Percentiles rank a stretch among this genome's conserved stretches.
These are phyloP conservation scores for Eidolon helvum DNA, from an alignment of 2,113 vertebrate species.

Conservation along the genomic window DNA sequence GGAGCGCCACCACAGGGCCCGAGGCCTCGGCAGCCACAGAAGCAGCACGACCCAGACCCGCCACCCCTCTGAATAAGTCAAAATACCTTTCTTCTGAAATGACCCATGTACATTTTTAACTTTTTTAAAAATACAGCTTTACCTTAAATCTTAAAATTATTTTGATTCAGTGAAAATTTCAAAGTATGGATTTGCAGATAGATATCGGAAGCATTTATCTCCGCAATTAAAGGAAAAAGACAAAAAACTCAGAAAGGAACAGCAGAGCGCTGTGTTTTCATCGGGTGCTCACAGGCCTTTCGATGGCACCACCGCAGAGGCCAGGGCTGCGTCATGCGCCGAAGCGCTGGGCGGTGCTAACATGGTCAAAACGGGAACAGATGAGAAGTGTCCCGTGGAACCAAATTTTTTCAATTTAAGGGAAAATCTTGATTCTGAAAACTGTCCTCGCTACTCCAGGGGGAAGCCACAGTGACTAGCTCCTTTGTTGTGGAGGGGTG, in stretches of 20 bases:
- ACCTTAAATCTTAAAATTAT: not conserved
- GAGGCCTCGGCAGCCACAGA: no score
- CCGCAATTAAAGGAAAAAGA: not conserved
- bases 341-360: not conserved
- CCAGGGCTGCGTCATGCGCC: accelerated
- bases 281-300: no score
- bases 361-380: not conserved
- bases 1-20: accelerated
- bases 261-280: not conserved
- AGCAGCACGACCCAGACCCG: accelerated
- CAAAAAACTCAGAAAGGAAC: not conserved
- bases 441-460: not conserved
- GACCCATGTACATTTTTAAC: not conserved
- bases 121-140: not conserved
- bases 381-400: not conserved
- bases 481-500: not conserved
- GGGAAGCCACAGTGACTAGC: not conserved
- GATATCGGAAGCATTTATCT: not conserved
- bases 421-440: not conserved
- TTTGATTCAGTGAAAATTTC: not conserved
- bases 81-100: not conserved
- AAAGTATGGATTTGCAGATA: not conserved
- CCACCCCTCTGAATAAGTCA: not conserved
- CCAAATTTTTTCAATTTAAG: not conserved
- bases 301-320: accelerated